Base-by-base conservation (phyloP, 2,113 vertebrate genomes). In the Tonatia bakeri region DNA sequence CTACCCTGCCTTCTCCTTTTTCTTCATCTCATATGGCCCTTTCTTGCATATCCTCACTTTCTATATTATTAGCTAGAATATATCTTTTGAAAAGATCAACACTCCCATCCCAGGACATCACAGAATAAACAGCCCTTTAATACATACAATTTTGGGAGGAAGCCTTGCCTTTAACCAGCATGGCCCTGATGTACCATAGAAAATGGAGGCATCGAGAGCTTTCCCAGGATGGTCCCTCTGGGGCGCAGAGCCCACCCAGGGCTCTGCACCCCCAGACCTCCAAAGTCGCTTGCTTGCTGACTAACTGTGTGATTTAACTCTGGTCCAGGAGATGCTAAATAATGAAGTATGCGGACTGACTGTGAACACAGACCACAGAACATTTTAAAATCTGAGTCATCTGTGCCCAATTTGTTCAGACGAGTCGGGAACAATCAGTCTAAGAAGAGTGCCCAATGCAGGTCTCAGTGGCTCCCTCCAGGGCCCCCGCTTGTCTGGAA, bases 351-450 rank as follows among this genome's bases (percentile, higher is more conserved):
- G 1, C 43, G 70, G 36, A 77, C 61, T 64, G 22, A 79, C 22
- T 65, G 28, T 47, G 54, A 97, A 94, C 40, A 86, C 43, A 93
- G 61, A 89, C 28, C 47, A 83, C 93, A 54, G 36, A 81, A 61
- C 15, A 88, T 26, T 72, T 52, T 77, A 64, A 72, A 86, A 13
- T 38, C 40, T n/a, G 31, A 64, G 24, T 86, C 69, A 89, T n/a
- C 33, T 82, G 31, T 26, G 11, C 28, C 13, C 54, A 79, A 36
- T 26, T 38, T 94, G 26, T 56, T 93, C 50, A 70, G 64, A 85
- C 22, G 14, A 86, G 20, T 38, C 6, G 0, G 75, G 38, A 92
- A 67, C 31, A 87, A 82, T 65, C 9, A 61, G 36, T 33, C 40
- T 59, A 72, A 79, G 31, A 81, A 87, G 36, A 87, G 12, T 24